These are phyloP conservation scores for Lepidostoma basale DNA, from an alignment of 1,140 invertebrate genomes.

Conservation along the genomic window DNA sequence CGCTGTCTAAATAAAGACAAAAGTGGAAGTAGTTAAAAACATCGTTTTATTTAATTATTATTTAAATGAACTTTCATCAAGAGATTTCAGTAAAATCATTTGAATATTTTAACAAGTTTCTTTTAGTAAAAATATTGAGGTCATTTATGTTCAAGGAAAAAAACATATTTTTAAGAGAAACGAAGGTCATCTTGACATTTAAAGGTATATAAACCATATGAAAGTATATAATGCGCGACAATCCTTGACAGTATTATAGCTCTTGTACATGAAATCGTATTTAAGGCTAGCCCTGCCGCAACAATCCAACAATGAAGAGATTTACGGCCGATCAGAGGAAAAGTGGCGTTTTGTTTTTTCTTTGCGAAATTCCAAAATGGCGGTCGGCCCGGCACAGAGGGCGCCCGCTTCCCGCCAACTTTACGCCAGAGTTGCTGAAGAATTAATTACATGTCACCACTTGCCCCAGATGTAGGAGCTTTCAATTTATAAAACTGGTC, in stretches of 20 bases:
- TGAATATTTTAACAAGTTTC: too few relatives aligned
- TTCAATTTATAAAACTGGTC: constrained; percentile 20
- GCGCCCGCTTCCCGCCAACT: constrained; percentile 6
- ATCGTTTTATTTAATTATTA: too few relatives aligned
- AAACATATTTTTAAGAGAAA: too few relatives aligned
- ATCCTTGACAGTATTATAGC: not conserved
- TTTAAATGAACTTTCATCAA: too few relatives aligned
- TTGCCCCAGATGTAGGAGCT: not conserved
- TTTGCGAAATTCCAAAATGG: constrained; percentile 17
- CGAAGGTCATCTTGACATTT: too few relatives aligned
- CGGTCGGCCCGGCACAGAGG: constrained; percentile 1
- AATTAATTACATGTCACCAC: constrained; percentile 26
- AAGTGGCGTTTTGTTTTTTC: constrained; percentile 18
- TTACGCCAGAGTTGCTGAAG: constrained; percentile 12
- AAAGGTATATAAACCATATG: too few relatives aligned
- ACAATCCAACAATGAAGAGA: constrained; percentile 17
- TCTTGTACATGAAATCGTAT: not conserved
- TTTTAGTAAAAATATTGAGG: too few relatives aligned
- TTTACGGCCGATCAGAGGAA: constrained; percentile 13
- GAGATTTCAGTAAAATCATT: too few relatives aligned
- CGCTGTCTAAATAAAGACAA: too few relatives aligned
- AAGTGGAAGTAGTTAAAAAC: too few relatives aligned
- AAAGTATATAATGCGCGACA: too few relatives aligned
- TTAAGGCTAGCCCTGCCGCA: not conserved
- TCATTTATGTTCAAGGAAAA: too few relatives aligned